Base-by-base conservation (phyloP, 2,113 vertebrate species). In the Plecturocebus donacophilus region DNA sequence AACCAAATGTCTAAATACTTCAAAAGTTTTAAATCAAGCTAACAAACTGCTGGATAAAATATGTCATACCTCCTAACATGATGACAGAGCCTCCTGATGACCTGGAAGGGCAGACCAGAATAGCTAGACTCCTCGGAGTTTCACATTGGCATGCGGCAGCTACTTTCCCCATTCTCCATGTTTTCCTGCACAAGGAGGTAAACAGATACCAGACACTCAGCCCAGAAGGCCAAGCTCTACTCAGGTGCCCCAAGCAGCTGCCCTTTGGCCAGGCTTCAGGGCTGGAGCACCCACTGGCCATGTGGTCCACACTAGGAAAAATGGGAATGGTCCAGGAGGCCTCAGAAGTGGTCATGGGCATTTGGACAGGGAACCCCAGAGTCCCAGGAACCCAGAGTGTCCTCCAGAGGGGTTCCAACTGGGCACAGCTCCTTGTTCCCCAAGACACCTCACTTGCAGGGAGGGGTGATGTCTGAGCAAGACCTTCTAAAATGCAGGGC, bases 161-260 rank as follows among this genome's bases (percentile, higher is more conserved):
- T 1, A 5, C 45, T 66, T 16, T 35, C 32, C 35, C 35, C 13
- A 3, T 82, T 56, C 16, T 45, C 40, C 10, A 9, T 0, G 12
- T 58, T n/a, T 47, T 12, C 32, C 42, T 13, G 27, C 52, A 2
- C 42, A 6, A 16, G 19, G 11, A 47, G 40, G 11, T 2, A 4
- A 20, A 42, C 58, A 40, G 6, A 49, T 4, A 23, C 45, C n/a
- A 2, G 8, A 32, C 0, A 3, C 49, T 23, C 4, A 25, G n/a
- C 23, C 32, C 38, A 27, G 35, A 19, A 0, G 3, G 9, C 12
- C 30, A 6, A 84, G 76, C 20, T 75, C 45, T 56, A 7, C 23
- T 25, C 38, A 40, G 3, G 11, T 4, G 0, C 25, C 64, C 10
- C 10, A n/a, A 16, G 30, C 6, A 73, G 25, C 54, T 38, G n/a